A percentile compares a stretch with the other conserved stretches of the same genome.
Evolutionary conservation across 1,140 invertebrate species (phyloP).

Genomic region (Saccostrea echinata): DNA sequence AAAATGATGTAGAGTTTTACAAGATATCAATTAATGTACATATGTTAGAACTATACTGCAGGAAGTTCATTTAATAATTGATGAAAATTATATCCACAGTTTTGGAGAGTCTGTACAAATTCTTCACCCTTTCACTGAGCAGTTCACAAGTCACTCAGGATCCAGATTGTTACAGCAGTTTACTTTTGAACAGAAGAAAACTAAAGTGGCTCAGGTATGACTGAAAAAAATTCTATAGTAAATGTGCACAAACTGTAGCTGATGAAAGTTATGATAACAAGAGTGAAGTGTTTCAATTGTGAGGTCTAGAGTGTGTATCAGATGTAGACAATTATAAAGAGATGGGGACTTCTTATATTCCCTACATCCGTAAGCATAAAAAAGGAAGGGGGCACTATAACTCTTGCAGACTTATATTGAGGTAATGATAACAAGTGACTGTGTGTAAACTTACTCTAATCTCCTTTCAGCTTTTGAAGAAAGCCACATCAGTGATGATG

Average conservation of each 20-base stretch:
- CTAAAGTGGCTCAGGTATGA: slow-evolving; percentile 78
- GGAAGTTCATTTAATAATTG: not conserved
- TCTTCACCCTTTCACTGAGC: slow-evolving; percentile 91
- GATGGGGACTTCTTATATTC: too few relatives aligned
- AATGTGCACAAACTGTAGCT: not conserved
- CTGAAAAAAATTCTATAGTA: not conserved
- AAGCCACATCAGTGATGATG: slow-evolving; percentile 82
- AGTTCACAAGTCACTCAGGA: slow-evolving; percentile 91
- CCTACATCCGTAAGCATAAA: too few relatives aligned
- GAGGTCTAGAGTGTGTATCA: too few relatives aligned
- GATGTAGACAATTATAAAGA: too few relatives aligned
- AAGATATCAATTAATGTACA: too few relatives aligned
- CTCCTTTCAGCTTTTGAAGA: slow-evolving; percentile 87
- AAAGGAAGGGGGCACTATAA: too few relatives aligned
- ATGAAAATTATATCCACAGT: slow-evolving; percentile 80
- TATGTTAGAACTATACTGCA: too few relatives aligned
- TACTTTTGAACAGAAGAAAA: slow-evolving; percentile 81
- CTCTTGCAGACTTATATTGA: too few relatives aligned
- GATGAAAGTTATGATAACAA: too few relatives aligned
- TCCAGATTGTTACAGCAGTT: slow-evolving; percentile 82
- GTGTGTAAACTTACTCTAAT: not conserved
- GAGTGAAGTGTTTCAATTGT: too few relatives aligned
- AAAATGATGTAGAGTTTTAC: too few relatives aligned
- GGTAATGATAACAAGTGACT: too few relatives aligned
- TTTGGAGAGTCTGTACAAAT: slow-evolving; percentile 91